phyloP scores from a whole-genome alignment of 2,797 vertebrate genomes.

The Sebastes flavidus region DNA sequence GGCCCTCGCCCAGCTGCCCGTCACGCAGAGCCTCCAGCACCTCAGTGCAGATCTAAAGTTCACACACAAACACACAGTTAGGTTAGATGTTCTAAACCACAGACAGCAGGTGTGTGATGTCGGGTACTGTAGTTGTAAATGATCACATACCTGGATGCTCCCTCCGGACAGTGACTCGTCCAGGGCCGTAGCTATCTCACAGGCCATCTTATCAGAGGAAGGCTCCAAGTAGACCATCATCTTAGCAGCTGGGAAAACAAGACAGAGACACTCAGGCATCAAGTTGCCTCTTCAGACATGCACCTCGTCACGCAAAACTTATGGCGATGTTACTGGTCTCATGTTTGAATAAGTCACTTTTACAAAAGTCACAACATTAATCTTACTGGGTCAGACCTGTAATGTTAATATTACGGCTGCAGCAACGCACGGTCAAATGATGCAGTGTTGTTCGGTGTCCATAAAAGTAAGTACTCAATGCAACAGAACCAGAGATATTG shows the following conservation, averaged over 20 bases:
- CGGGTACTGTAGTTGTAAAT: not conserved
- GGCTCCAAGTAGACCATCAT: constrained; percentile 94
- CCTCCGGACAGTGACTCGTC: constrained; percentile 89
- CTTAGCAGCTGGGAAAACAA: constrained; percentile 88
- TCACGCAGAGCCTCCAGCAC: constrained; percentile 89
- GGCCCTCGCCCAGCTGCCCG: constrained; percentile 90
- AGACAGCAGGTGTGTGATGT: not conserved
- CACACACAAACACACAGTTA: not conserved
- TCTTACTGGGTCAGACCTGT: not conserved
- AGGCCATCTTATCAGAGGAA: constrained; percentile 90
- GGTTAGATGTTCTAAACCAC: not conserved
- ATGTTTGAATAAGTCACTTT: not conserved
- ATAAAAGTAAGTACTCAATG: too few relatives aligned
- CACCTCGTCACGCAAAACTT: not conserved
- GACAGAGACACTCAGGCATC: not conserved
- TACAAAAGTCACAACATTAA: not conserved
- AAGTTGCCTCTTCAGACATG: too few relatives aligned
- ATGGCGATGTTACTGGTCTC: not conserved
- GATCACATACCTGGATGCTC: constrained; percentile 87
- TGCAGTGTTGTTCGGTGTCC: too few relatives aligned
- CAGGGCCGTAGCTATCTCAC: constrained; percentile 90
- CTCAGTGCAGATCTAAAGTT: constrained; percentile 88
- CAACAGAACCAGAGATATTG: too few relatives aligned
- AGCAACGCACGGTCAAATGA: too few relatives aligned
- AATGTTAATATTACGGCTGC: not conserved